Conservation (phyloP, 2,797 vertebrate species). For the Sandelia bainsii region DNA sequence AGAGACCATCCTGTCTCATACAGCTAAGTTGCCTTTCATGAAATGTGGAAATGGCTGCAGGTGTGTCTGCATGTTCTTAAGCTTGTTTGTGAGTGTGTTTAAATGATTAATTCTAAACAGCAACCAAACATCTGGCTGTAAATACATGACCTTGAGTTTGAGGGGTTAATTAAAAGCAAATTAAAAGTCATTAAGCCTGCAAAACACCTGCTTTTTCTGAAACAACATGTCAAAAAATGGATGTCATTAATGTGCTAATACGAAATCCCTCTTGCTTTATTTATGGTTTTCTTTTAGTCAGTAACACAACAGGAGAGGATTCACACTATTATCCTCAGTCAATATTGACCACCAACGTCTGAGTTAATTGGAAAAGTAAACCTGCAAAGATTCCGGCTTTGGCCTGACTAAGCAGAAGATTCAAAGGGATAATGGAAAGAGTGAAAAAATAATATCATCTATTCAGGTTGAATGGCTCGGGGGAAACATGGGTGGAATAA, state of each 20-base stretch:
- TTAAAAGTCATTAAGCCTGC: slow-evolving; percentile 82
- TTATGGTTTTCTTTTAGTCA: slow-evolving; percentile 69
- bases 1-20: slow-evolving; percentile 59
- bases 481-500: slow-evolving; percentile 72
- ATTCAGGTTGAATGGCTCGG: slow-evolving; percentile 71
- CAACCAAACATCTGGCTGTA: slow-evolving; percentile 45
- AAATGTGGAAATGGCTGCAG: slow-evolving; percentile 35
- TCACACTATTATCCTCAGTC: slow-evolving; percentile 81
- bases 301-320: slow-evolving; percentile 76
- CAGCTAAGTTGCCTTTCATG: slow-evolving; percentile 62
- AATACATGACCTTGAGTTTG: slow-evolving; percentile 72
- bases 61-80: slow-evolving; percentile 39
- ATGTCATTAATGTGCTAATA: slow-evolving; percentile 84
- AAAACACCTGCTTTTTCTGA: slow-evolving; percentile 83
- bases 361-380: slow-evolving; percentile 84
- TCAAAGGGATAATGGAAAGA: slow-evolving; percentile 74
- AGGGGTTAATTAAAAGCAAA: slow-evolving; percentile 87
- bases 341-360: slow-evolving; percentile 80
- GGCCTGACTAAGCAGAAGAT: slow-evolving; percentile 69
- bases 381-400: slow-evolving; percentile 64
- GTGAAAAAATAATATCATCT: slow-evolving; percentile 73
- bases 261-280: slow-evolving; percentile 71
- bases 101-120: slow-evolving; percentile 69
- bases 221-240: slow-evolving; percentile 74
- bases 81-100: slow-evolving; percentile 30